Percentiles rank a stretch among this genome's conserved stretches.
phyloP scores from a whole-genome alignment of 2,888 invertebrate genomes.

The Chalcosyrphus nemorum region DNA sequence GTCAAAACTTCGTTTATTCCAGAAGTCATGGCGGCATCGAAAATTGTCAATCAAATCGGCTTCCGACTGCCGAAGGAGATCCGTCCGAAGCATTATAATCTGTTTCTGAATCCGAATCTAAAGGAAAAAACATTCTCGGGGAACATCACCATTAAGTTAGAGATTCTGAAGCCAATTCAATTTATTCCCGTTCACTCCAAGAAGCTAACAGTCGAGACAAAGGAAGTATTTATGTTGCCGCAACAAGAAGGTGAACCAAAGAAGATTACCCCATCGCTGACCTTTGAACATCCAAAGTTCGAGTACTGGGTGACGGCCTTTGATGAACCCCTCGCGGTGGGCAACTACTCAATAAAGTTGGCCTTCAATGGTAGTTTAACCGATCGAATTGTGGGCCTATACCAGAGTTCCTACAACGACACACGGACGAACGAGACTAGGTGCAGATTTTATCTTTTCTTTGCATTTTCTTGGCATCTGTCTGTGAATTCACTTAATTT shows the following conservation, averaged over 20 bases:
- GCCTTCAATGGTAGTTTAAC: constrained; percentile 87
- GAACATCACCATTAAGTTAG: constrained; percentile 83
- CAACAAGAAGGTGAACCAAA: constrained; percentile 75
- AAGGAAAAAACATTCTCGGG: constrained; percentile 85
- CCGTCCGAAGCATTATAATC: constrained; percentile 85
- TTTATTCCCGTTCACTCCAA: constrained; percentile 83
- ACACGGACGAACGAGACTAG: constrained; percentile 77
- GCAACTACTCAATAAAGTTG: constrained; percentile 84
- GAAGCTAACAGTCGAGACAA: constrained; percentile 82
- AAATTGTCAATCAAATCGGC: constrained; percentile 78
- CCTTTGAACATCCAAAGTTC: constrained; percentile 78
- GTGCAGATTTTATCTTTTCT: constrained; percentile 74
- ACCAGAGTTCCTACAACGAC: constrained; percentile 86
- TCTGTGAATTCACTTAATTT: too few relatives aligned
- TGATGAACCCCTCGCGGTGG: constrained; percentile 77
- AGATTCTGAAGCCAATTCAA: constrained; percentile 81
- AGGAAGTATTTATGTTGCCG: constrained; percentile 79
- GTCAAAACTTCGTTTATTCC: constrained; percentile 73
- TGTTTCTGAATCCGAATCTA: constrained; percentile 86
- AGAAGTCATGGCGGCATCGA: constrained; percentile 77
- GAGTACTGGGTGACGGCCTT: constrained; percentile 82
- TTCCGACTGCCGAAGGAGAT: constrained; percentile 85
- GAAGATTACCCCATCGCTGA: constrained; percentile 75
- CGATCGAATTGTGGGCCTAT: constrained; percentile 89
- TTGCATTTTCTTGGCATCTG: neutral